Percentiles rank a stretch among this genome's conserved stretches.
Conservation (phyloP, 2,888 invertebrate genomes). For the Epinotia demarniana region DNA sequence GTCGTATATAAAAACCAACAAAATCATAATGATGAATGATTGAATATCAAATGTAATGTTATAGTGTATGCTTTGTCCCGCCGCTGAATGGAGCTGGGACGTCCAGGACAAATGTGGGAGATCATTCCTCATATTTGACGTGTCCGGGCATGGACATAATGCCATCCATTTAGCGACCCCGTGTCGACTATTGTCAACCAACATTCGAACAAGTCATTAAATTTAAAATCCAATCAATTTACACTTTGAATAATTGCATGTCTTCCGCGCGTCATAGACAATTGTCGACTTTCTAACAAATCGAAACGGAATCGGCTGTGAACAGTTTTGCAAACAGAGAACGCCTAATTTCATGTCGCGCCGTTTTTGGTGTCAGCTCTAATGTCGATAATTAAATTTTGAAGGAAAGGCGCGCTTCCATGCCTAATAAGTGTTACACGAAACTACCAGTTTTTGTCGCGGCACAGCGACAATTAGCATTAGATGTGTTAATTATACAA, state of each 20-base stretch:
- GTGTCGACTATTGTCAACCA: slow-evolving; percentile 67
- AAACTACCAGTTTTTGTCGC: slow-evolving; percentile 69
- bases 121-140: slow-evolving; percentile 78
- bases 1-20: slow-evolving; percentile 46
- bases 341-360: slow-evolving; percentile 62
- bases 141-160: slow-evolving; percentile 68
- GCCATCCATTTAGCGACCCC: slow-evolving; percentile 74
- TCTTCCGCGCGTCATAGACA: slow-evolving; percentile 54
- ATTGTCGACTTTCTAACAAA: slow-evolving; percentile 76
- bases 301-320: slow-evolving; percentile 67
- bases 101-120: slow-evolving; percentile 66
- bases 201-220: slow-evolving; percentile 67
- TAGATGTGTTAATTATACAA: slow-evolving; percentile 76
- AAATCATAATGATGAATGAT: slow-evolving; percentile 56
- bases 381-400: slow-evolving; percentile 82
- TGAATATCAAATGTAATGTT: slow-evolving; percentile 60
- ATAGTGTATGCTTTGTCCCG: slow-evolving; percentile 55
- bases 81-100: slow-evolving; percentile 64
- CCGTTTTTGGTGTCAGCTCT: slow-evolving; percentile 74
- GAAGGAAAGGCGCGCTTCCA: slow-evolving; percentile 70
- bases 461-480: slow-evolving; percentile 76
- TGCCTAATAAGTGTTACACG: slow-evolving; percentile 79
- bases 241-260: slow-evolving; percentile 52
- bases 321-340: slow-evolving; percentile 73
- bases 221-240: slow-evolving; percentile 72